Evolutionary conservation across 2,888 invertebrate genomes (phyloP), one percentile per base, ranked within the genome.

Genomic region (Brachyopa scutellaris): DNA sequence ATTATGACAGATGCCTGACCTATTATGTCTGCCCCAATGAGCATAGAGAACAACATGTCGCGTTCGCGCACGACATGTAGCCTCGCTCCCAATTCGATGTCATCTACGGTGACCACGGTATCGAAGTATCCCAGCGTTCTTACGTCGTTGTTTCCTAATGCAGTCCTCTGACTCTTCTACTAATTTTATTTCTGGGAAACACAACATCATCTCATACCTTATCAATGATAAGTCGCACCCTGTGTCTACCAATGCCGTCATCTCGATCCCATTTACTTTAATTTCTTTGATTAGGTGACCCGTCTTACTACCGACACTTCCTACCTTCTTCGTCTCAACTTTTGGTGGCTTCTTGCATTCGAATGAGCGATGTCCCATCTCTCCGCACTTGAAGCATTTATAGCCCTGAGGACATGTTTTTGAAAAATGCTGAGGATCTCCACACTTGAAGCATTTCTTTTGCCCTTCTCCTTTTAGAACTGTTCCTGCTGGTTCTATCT

Each of bases 361-460:
- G 23, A 67, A 67, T 1, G 59, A 51, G n/a, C 45, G 17, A 31
- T 67, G 76, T 5, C 59, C 67, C 17, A 59, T 7, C 8, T 59
- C 9, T 8, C 59, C 40, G 19, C 66, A 76, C 21, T 29, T 55
- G 17, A 73, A 73, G 15, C 55, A 40, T 15, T 6, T 15, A 15
- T 40, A 40, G 15, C 26, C 26, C 6, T 26, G 26, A 5, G 26
- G 3, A 6, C 26, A 64, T 21, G 2, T 15, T 8, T 23, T 47
- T 47, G 19, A 49, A 47, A 19, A 29, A 47, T n/a, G 51, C n/a
- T 13, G 31, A 33, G 11, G 26, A n/a, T 9, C 19, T 38, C 11
- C 40, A 21, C 53, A 72, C 23, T 53, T 62, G 17, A 42, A 70
- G 45, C 70, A 70, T 23, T 59, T 21, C 31, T 13, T 33, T 19